A percentile compares a stretch with the other conserved stretches of the same genome.
These are phyloP conservation scores for Brachyistius frenatus DNA, from an alignment of 2,113 vertebrate species.

Conservation along the genomic window DNA sequence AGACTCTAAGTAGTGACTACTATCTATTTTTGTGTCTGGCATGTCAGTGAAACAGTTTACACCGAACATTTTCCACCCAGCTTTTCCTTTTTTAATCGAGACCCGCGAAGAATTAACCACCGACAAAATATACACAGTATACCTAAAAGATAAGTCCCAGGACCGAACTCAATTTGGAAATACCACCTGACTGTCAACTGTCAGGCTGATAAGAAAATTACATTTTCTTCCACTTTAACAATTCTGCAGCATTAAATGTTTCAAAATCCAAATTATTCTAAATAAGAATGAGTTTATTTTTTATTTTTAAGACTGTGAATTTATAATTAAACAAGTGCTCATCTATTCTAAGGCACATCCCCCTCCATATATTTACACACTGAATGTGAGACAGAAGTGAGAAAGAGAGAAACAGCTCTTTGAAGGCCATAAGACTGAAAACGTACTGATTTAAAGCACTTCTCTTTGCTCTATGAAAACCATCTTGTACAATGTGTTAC, in stretches of 20 bases:
- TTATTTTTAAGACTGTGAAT: not conserved
- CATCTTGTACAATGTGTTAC: not conserved
- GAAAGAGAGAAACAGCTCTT: not conserved
- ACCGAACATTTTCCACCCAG: not conserved
- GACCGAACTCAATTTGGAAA: constrained; percentile 26
- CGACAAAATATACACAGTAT: not conserved
- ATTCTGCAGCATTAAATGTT: not conserved
- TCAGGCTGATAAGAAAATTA: constrained; percentile 5
- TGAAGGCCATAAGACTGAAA: too few relatives aligned
- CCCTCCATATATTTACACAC: not conserved
- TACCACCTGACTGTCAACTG: constrained; percentile 15
- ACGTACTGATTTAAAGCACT: too few relatives aligned
- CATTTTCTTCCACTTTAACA: constrained; percentile 5
- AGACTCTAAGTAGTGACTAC: not conserved
- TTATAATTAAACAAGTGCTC: not conserved
- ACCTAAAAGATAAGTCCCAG: constrained; percentile 13
- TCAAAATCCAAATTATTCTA: constrained; percentile 12
- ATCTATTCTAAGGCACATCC: not conserved
- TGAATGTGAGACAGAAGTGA: not conserved
- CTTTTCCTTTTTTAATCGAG: constrained; percentile 8
- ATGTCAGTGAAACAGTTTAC: not conserved
- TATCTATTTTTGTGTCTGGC: not conserved
- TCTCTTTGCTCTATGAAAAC: not conserved
- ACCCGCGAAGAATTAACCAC: not conserved
- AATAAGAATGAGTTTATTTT: not conserved